These are phyloP conservation scores for Elephantulus edwardii DNA, from an alignment of 2,113 vertebrate genomes.

Conservation along the genomic window DNA sequence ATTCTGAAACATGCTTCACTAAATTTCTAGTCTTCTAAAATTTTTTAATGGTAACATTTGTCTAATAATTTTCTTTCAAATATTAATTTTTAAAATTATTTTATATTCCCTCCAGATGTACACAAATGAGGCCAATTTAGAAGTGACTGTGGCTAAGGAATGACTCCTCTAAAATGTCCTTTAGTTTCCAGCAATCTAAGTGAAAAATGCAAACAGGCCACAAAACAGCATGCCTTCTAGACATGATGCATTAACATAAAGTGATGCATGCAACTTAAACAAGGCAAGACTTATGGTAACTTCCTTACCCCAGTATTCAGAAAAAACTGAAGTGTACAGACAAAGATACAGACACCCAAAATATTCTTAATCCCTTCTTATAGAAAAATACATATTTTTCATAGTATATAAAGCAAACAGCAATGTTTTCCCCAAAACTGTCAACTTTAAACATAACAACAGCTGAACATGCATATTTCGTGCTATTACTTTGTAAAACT, in stretches of 20 bases:
- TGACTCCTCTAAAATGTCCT: slow-evolving; percentile 56
- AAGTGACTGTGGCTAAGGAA: slow-evolving; percentile 62
- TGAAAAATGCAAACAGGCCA: slow-evolving; percentile 66
- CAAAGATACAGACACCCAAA: slow-evolving; percentile 82
- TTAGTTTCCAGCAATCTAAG: slow-evolving; percentile 71
- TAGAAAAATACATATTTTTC: slow-evolving; percentile 71
- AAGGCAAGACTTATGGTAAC: slow-evolving; percentile 75
- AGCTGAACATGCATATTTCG: slow-evolving; percentile 58
- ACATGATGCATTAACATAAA: slow-evolving; percentile 62
- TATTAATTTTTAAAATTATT: slow-evolving; percentile 33
- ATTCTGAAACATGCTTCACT: slow-evolving; percentile 41
- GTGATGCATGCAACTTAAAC: slow-evolving; percentile 69
- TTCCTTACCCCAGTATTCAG: slow-evolving; percentile 82
- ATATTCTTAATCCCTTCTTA: slow-evolving; percentile 81
- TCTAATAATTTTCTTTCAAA: slow-evolving; percentile 33
- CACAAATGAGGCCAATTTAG: slow-evolving; percentile 40
- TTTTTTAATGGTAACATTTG: slow-evolving; percentile 23
- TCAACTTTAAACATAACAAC: slow-evolving; percentile 59
- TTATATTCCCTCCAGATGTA: neutral
- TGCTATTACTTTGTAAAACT: slow-evolving; percentile 70
- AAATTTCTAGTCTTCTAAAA: slow-evolving; percentile 54
- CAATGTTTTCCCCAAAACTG: slow-evolving; percentile 39
- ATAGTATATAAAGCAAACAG: slow-evolving; percentile 72
- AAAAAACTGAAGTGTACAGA: slow-evolving; percentile 82
- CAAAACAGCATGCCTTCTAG: slow-evolving; percentile 74